Percentiles rank a stretch among this genome's conserved stretches.
Conservation (phyloP, 2,113 vertebrate genomes). For the Laterallus jamaicensis region DNA sequence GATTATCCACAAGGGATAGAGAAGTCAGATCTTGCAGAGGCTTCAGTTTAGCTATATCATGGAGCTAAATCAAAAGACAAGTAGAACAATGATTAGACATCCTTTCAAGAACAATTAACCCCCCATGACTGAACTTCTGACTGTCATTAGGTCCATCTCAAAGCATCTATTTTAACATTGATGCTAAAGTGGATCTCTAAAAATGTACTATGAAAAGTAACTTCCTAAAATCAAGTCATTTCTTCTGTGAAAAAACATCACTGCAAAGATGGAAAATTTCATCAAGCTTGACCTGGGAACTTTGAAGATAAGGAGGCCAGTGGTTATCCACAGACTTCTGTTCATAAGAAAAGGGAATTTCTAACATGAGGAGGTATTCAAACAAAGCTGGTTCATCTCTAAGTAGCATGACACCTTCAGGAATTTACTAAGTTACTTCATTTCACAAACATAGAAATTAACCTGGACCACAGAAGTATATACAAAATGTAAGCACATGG, state of each 20-base stretch:
- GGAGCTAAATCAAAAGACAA: conserved; percentile 76
- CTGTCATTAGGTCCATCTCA: not conserved
- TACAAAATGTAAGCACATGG: not conserved
- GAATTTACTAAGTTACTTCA: not conserved
- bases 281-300: not conserved
- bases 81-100: not conserved
- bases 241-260: not conserved
- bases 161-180: not conserved
- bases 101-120: not conserved
- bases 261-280: not conserved
- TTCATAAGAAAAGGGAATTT: not conserved
- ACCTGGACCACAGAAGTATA: not conserved
- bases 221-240: not conserved
- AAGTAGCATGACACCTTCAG: not conserved
- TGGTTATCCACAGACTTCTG: not conserved
- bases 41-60: conserved; percentile 84
- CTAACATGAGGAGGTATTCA: not conserved
- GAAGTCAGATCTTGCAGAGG: conserved; percentile 83
- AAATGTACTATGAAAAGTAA: not conserved
- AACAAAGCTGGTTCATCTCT: not conserved
- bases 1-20: conserved; percentile 80
- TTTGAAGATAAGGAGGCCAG: not conserved
- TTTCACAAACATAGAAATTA: not conserved
- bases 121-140: not conserved
- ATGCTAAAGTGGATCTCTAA: not conserved